Percentiles rank a stretch among this genome's conserved stretches.
phyloP scores from a whole-genome alignment of 2,797 vertebrate genomes.

The Eospalax fontanierii region DNA sequence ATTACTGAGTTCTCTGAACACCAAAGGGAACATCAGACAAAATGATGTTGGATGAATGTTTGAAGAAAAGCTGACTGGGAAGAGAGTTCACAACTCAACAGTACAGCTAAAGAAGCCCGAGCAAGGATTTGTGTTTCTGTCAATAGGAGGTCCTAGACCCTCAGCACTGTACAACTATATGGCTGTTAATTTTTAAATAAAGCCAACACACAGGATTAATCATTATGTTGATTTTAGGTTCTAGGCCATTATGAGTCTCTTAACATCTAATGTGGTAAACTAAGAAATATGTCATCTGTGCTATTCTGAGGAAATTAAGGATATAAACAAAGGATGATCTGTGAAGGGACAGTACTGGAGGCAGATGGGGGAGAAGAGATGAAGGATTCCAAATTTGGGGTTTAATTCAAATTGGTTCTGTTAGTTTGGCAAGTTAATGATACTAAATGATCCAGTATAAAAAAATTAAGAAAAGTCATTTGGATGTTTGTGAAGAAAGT shows the following conservation, averaged over 20 bases:
- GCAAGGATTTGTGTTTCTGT: not conserved
- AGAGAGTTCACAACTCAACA: not conserved
- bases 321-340: not conserved
- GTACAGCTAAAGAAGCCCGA: not conserved
- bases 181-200: constrained; percentile 14
- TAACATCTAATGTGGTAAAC: not conserved
- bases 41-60: not conserved
- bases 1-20: not conserved
- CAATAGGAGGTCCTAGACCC: not conserved
- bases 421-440: not conserved
- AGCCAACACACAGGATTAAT: not conserved
- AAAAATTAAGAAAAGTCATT: not conserved
- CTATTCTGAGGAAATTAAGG: not conserved
- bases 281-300: not conserved
- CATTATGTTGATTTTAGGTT: not conserved
- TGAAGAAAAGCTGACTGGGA: not conserved
- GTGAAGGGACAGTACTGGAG: not conserved
- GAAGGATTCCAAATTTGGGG: not conserved
- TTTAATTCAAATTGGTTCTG: not conserved
- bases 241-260: not conserved
- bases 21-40: not conserved
- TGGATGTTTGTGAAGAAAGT: not conserved
- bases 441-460: too few relatives aligned
- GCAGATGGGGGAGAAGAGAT: not conserved
- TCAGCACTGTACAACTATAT: not conserved